Evolutionary conservation across 2,888 invertebrate species (phyloP).

Genomic region (Deilephila porcellus): DNA sequence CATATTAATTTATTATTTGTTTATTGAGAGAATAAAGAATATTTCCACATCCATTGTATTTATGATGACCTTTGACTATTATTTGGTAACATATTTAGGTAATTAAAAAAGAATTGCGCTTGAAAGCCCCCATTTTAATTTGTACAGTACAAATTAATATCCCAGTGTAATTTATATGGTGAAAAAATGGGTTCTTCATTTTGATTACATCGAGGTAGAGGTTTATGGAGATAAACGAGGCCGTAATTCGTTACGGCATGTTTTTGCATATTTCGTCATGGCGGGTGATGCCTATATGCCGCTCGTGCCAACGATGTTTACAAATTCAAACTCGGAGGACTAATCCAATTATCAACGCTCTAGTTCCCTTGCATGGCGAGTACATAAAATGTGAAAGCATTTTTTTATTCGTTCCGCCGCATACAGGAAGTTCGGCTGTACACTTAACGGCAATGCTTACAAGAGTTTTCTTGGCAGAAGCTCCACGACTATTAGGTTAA

Average conservation of each 20-base stretch:
- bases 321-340: slow-evolving; percentile 41
- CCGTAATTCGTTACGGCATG: not conserved
- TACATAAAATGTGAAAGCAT: slow-evolving; percentile 60
- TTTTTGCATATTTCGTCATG: slow-evolving; percentile 9
- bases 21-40: no score
- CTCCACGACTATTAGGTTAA: slow-evolving; percentile 63
- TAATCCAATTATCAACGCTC: slow-evolving; percentile 59
- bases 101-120: no score
- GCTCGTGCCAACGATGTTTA: slow-evolving; percentile 31
- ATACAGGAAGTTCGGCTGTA: slow-evolving; percentile 62
- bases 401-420: slow-evolving; percentile 56
- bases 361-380: slow-evolving; percentile 53
- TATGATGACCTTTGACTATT: no score
- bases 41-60: no score
- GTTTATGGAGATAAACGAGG: not conserved
- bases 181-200: no score
- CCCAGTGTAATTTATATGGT: no score
- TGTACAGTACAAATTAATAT: no score
- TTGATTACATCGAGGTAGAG: not conserved
- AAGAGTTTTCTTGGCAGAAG: slow-evolving; percentile 64
- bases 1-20: no score
- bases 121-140: not conserved
- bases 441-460: slow-evolving; percentile 65
- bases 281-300: not conserved
- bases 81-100: no score